These are phyloP conservation scores for Cottus gobio DNA, from an alignment of 2,113 vertebrate species.

Conservation along the genomic window DNA sequence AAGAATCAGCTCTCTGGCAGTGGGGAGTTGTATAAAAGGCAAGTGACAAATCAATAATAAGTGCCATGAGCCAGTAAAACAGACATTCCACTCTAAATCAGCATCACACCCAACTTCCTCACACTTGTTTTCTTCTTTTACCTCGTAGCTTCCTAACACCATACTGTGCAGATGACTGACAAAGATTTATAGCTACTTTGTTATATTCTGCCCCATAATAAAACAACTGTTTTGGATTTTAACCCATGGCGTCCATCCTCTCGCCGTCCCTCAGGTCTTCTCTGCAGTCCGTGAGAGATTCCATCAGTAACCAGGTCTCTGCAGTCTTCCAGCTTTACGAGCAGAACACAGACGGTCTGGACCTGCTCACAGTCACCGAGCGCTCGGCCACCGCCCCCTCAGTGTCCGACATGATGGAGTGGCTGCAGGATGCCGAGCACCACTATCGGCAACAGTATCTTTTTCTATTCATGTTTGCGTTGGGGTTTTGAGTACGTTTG, in stretches of 20 bases:
- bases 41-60: not conserved
- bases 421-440: slow-evolving; percentile 89
- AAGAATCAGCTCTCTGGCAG: too few relatives aligned
- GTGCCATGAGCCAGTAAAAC: not conserved
- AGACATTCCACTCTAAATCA: too few relatives aligned
- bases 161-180: not conserved
- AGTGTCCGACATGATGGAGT: slow-evolving; percentile 89
- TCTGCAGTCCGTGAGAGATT: slow-evolving; percentile 84
- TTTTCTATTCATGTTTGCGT: slow-evolving; percentile 22
- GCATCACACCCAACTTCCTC: not conserved
- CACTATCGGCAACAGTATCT: slow-evolving; percentile 90
- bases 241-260: not conserved
- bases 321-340: slow-evolving; percentile 82
- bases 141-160: not conserved
- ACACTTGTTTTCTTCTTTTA: not conserved
- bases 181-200: not conserved
- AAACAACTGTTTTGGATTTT: not conserved
- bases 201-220: not conserved
- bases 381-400: slow-evolving; percentile 84
- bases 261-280: slow-evolving; percentile 68
- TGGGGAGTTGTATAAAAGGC: too few relatives aligned
- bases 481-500: not conserved
- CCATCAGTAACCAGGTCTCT: slow-evolving; percentile 78
- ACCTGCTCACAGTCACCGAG: slow-evolving; percentile 65
- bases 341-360: slow-evolving; percentile 67